Evolutionary conservation across 2,113 vertebrate genomes (phyloP), one percentile per base, ranked within the genome.

Genomic region (Megaptera novaeangliae): DNA sequence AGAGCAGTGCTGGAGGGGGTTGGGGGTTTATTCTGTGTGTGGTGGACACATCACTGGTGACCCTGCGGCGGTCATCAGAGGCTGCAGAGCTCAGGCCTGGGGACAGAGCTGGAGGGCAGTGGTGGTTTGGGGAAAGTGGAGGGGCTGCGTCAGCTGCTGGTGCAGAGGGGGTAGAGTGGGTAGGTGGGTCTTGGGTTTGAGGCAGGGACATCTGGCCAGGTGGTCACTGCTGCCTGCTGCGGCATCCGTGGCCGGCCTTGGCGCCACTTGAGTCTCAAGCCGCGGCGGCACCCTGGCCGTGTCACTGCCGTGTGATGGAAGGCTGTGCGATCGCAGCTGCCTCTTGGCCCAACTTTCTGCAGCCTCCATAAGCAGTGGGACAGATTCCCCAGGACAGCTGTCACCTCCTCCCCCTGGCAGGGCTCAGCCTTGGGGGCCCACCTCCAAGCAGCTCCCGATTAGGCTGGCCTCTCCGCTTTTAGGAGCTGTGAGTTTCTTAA

Each of bases 241-340:
- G 7, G 18, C 27, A 5, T 21, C 61, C 39, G 25, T 57, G 52
- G 90, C 69, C 3, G 27, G 27, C 27, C 15, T 39, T 1, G 2
- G 14, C 52, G 31, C 64, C 74, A 5, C n/a, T 63, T 31, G 75
- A 23, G 36, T 55, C 46, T 63, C 39, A 5, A 29, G 55, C 20
- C 18, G 25, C 21, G 14, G 15, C 3, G 44, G 75, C 41, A 6
- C n/a, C 29, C 8, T 14, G n/a, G 34, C 29, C 34, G 12, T 4
- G 55, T 29, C 71, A 64, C 71, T 31, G 71, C 27, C 9, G 14
- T 34, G 57, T 41, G 71, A 23, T 0, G 5, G 46, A 46, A 74
- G 78, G 29, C 34, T 0, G 2, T 20, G 23, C 2, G 0, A 3
- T 20, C 1, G 13, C 14, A 8, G 21, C 27, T 1, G 34, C 68